Conservation (phyloP, 2,113 vertebrate genomes). For the Pseudorectes ferrugineus region DNA sequence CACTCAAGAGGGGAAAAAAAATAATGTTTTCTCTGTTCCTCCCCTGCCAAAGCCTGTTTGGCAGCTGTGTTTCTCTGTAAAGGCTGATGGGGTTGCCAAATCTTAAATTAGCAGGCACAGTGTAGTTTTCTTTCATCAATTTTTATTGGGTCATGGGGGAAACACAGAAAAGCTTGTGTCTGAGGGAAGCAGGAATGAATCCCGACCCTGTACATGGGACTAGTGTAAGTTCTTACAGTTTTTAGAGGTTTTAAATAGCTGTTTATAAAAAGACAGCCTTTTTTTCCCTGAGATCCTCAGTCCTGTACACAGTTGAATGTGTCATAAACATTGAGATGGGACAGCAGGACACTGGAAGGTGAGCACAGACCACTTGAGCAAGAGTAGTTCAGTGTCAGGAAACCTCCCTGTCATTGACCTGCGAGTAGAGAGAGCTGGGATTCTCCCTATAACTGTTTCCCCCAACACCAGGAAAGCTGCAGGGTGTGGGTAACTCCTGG, state of each 20-base stretch:
- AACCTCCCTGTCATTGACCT: background rate
- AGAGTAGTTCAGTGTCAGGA: background rate
- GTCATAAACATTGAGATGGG: background rate
- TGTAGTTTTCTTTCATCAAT: background rate
- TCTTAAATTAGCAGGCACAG: constrained; percentile 11
- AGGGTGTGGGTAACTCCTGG: background rate
- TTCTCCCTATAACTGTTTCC: background rate
- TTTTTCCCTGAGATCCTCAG: background rate
- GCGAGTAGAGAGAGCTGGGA: background rate
- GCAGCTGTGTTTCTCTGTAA: constrained; percentile 2
- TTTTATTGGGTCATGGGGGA: background rate
- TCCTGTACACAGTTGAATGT: background rate
- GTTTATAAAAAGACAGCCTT: background rate
- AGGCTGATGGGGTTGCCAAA: background rate
- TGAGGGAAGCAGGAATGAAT: background rate
- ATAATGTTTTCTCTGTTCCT: background rate
- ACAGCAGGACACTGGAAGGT: background rate
- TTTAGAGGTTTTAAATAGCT: background rate
- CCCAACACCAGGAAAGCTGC: rapidly evolving
- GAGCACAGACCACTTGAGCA: background rate
- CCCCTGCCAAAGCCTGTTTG: constrained; percentile 11
- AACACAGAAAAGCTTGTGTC: background rate
- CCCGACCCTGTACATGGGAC: background rate
- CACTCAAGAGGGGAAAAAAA: background rate
- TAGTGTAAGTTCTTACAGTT: background rate